These are phyloP conservation scores for Cryptotis parvus DNA, from an alignment of 2,113 vertebrate species.

Conservation along the genomic window DNA sequence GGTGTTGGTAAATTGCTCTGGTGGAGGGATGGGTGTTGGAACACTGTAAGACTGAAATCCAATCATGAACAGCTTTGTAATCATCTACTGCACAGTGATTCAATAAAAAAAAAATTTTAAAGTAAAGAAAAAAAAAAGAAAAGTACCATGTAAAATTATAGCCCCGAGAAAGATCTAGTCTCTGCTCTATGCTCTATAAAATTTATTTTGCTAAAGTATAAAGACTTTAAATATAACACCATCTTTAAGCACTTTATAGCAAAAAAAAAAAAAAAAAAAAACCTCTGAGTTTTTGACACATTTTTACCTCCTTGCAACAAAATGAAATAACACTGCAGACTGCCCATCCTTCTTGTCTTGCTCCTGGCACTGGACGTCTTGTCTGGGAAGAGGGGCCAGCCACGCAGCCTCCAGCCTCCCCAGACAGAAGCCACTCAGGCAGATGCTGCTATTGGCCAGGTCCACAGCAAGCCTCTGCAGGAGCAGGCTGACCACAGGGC, in stretches of 20 bases:
- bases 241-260: background rate
- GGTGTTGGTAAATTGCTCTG: too few species aligned
- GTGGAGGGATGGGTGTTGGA: too few species aligned
- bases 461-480: constrained; percentile 94
- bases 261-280: too few species aligned
- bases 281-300: background rate
- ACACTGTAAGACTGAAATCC: too few species aligned
- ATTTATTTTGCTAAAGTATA: too few species aligned
- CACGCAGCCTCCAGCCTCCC: constrained; percentile 93
- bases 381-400: constrained; percentile 93
- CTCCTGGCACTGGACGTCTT: constrained; percentile 83
- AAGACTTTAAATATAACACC: background rate
- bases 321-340: background rate
- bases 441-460: constrained; percentile 92
- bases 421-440: constrained; percentile 94
- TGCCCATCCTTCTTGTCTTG: constrained; percentile 82
- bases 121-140: too few species aligned
- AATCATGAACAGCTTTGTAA: too few species aligned
- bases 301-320: background rate
- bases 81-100: too few species aligned
- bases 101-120: too few species aligned
- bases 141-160: too few species aligned
- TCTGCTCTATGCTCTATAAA: too few species aligned
- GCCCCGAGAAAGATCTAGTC: too few species aligned
- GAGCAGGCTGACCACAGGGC: constrained; percentile 91